Conservation (phyloP, 2,113 vertebrate species). For the Dromas ardeola region DNA sequence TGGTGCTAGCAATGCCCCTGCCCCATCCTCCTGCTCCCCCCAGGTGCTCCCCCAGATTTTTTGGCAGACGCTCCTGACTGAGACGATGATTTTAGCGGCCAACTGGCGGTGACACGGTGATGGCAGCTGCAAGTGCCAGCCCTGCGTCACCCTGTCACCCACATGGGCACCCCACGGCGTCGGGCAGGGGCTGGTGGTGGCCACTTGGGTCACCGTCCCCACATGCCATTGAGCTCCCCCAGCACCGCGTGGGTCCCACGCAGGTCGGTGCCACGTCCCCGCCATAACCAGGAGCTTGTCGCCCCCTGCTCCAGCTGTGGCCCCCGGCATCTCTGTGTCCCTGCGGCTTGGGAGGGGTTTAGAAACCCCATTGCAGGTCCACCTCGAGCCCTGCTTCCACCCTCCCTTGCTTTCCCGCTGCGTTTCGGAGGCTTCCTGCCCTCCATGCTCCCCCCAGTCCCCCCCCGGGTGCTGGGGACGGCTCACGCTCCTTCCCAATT, state of each 20-base stretch:
- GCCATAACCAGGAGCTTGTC: rapidly evolving
- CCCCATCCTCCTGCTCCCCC: background rate
- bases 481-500: background rate
- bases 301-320: background rate
- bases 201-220: background rate
- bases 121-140: background rate
- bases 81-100: background rate
- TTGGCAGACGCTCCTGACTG: rapidly evolving
- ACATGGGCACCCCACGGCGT: rapidly evolving
- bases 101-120: no score
- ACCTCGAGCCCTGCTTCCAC: background rate
- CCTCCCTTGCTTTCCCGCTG: background rate
- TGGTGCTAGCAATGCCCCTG: background rate
- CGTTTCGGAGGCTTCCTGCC: rapidly evolving
- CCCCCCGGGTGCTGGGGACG: rapidly evolving
- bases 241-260: rapidly evolving
- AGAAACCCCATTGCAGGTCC: rapidly evolving
- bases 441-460: rapidly evolving
- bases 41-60: rapidly evolving
- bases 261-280: rapidly evolving
- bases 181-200: background rate
- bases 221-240: rapidly evolving
- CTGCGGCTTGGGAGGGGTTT: background rate
- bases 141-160: background rate
- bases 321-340: rapidly evolving